Base-by-base conservation (phyloP, 1,140 invertebrate species). In the Apolygus lucorum region DNA sequence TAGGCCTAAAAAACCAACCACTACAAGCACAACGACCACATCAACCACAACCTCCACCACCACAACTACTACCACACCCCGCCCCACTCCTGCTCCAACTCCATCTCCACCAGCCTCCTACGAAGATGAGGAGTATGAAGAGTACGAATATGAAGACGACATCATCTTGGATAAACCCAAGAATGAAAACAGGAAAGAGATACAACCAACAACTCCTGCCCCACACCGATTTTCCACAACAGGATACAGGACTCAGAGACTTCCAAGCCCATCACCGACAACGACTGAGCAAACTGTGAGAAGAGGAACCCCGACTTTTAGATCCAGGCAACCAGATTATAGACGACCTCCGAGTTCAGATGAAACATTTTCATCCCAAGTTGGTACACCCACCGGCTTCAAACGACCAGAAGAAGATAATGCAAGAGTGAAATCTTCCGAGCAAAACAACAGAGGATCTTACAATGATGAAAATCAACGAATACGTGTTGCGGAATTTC, bases 41-140 rank as follows among this genome's bases (percentile, higher is more conserved):
- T 66, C 29, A 1, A 67, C 27, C 17, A 67, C 65, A 4, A 68
- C 67, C 1, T 52, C 67, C 29, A 68, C 67, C 8, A 65, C 63
- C 8, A 65, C 63, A 13, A 65, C 63, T 65, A 68, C 67, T 21
- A 59, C 67, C 21, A 59, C 67, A 24, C 17, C 49, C 14, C 25
- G 14, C 29, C 25, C 65, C 21, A 28, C 65, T 1, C 17, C 28
- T 1, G 21, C 25, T 34, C 17, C 25, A 26, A 29, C 68, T 11
- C 42, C 54, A 8, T 34, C 26, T 2, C 42, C 42, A 2, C 68
- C 62, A 52, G 28, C 59, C 24, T 28, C 68, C 14, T 26, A 68
- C 22, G 54, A 63, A 13, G 63, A 70, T 22, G 49, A 73, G 28
- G 68, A 74, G 25, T 73, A 73, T 28, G 74, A 75, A 17, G 72